A percentile compares a stretch with the other conserved stretches of the same genome.
Conservation (phyloP, 1,140 invertebrate genomes). For the Cecropterus lyciades region DNA sequence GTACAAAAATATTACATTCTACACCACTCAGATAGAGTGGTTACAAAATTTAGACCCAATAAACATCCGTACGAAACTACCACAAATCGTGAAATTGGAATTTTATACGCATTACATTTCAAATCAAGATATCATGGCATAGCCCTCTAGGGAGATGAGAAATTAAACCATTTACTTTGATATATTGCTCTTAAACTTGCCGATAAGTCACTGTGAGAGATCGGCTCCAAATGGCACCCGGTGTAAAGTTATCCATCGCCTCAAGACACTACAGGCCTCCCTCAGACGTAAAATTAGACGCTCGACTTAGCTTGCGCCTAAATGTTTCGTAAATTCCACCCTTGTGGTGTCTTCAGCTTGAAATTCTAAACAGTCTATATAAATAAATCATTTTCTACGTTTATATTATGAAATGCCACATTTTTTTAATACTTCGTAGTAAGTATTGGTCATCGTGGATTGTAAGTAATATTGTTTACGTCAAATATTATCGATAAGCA, state of each 20-base stretch:
- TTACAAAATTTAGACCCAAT: no score
- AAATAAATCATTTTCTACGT: no score
- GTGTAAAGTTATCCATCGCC: slow-evolving; percentile 68
- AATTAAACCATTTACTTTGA: slow-evolving; percentile 83
- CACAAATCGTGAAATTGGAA: no score
- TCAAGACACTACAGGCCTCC: not conserved
- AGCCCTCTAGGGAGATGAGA: slow-evolving; percentile 76
- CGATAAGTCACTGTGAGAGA: slow-evolving; percentile 76
- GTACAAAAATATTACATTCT: no score
- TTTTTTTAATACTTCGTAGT: no score
- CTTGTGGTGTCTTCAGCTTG: not conserved
- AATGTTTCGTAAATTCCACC: not conserved
- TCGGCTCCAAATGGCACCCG: slow-evolving; percentile 74
- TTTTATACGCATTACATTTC: slow-evolving; percentile 6
- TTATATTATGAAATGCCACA: no score
- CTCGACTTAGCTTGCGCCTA: not conserved
- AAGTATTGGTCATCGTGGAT: no score
- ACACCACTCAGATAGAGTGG: no score
- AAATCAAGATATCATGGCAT: slow-evolving; percentile 69
- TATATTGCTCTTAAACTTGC: slow-evolving; percentile 78
- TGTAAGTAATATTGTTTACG: no score
- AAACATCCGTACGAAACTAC: no score
- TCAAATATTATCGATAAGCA: no score
- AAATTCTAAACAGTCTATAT: not conserved
- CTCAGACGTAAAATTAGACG: not conserved